Conservation (phyloP, 2,888 invertebrate genomes). For the Phyto melanocephala region DNA sequence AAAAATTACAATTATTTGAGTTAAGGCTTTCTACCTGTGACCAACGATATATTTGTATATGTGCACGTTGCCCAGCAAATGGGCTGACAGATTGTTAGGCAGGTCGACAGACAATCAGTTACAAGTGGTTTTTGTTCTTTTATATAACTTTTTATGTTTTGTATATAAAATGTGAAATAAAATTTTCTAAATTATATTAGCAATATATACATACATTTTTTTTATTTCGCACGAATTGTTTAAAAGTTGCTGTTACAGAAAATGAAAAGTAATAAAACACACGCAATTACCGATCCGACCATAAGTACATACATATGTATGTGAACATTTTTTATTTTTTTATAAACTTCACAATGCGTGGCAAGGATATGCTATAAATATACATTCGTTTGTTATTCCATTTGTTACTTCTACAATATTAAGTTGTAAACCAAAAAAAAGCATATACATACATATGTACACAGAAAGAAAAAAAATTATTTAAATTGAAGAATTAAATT, state of each 20-base stretch:
- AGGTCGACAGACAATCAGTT: not conserved
- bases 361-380: too few relatives aligned
- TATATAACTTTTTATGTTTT: not conserved
- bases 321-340: not conserved
- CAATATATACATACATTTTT: not conserved
- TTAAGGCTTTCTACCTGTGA: too few relatives aligned
- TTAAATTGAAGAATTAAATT: too few relatives aligned
- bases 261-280: not conserved
- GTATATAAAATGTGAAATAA: slow-evolving; percentile 6
- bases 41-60: too few relatives aligned
- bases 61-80: slow-evolving; percentile 18
- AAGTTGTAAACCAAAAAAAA: too few relatives aligned
- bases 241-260: not conserved
- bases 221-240: not conserved
- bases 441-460: too few relatives aligned
- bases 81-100: not conserved
- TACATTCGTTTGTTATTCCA: too few relatives aligned
- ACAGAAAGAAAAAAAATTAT: too few relatives aligned
- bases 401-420: too few relatives aligned
- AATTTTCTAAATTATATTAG: slow-evolving; percentile 9
- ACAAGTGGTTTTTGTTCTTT: slow-evolving; percentile 23
- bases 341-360: not conserved
- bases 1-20: too few relatives aligned
- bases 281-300: too few relatives aligned
- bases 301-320: too few relatives aligned